Evolutionary conservation across 2,113 vertebrate genomes (phyloP).

Genomic region (Rhombomys opimus): DNA sequence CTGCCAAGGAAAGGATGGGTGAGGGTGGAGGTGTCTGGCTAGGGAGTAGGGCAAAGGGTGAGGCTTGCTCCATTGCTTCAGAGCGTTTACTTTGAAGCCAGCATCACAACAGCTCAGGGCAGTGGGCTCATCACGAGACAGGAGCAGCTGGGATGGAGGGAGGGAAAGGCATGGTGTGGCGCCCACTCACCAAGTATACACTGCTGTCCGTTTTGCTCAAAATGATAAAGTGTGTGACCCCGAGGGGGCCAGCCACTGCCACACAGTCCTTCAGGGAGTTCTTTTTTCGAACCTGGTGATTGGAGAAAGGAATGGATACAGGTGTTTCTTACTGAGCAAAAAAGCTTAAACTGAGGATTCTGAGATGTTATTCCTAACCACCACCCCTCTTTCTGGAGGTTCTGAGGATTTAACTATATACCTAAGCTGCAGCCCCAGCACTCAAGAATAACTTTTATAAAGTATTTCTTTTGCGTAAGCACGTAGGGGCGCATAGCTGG

Average conservation of each 20-base stretch:
- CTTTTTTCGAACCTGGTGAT: conserved; percentile 89
- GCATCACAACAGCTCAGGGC: conserved; percentile 78
- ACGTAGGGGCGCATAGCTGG: not conserved
- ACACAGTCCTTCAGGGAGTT: conserved; percentile 95
- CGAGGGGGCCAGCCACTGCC: conserved; percentile 92
- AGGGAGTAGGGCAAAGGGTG: rapidly evolving
- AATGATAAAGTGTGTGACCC: conserved; percentile 94
- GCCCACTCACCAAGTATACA: conserved; percentile 91
- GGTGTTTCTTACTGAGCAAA: rapidly evolving
- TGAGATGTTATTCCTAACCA: not conserved
- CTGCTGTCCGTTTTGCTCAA: conserved; percentile 89
- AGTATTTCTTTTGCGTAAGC: not conserved
- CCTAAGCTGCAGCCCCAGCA: not conserved
- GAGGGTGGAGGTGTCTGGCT: not conserved
- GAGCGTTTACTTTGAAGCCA: conserved; percentile 87
- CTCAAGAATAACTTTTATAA: not conserved
- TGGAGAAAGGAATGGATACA: not conserved
- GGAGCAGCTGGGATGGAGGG: not conserved
- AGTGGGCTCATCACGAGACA: conserved; percentile 68
- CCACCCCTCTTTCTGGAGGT: not conserved
- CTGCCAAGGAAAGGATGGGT: conserved; percentile 76
- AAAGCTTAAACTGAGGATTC: not conserved
- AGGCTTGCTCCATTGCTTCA: conserved; percentile 70
- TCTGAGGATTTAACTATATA: not conserved
- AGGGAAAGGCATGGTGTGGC: rapidly evolving